Evolutionary conservation across 2,113 vertebrate genomes (phyloP).

Genomic region (Cololabis saira): DNA sequence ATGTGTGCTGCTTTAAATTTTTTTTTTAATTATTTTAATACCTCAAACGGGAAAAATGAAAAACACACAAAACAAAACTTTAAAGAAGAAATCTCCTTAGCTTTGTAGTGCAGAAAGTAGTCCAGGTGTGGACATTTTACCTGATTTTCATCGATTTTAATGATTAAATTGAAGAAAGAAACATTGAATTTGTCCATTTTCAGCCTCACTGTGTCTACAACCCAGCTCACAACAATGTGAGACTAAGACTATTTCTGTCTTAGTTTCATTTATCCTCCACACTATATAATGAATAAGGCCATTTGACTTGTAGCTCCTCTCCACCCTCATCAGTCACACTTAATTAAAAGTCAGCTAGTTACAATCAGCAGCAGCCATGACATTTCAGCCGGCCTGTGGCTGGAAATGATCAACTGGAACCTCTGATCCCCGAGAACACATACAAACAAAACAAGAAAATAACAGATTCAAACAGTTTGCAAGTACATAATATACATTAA

Average conservation of each 20-base stretch:
- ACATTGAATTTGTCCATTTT: constrained; percentile 1
- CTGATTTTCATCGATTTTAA: too few relatives aligned
- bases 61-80: too few relatives aligned
- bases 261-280: not conserved
- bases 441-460: not conserved
- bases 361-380: constrained; percentile 42
- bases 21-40: too few relatives aligned
- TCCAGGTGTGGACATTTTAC: too few relatives aligned
- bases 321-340: constrained; percentile 38
- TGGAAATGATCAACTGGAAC: constrained; percentile 34
- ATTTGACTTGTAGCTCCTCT: constrained; percentile 1
- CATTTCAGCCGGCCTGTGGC: constrained; percentile 69
- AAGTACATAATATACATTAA: constrained; percentile 1
- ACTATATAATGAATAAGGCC: too few relatives aligned
- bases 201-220: not conserved
- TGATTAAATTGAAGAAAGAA: too few relatives aligned
- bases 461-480: constrained; percentile 5
- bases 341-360: constrained; percentile 46
- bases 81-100: too few relatives aligned
- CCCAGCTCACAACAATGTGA: not conserved
- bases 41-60: too few relatives aligned
- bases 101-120: too few relatives aligned
- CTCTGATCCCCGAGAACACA: not conserved
- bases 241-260: not conserved
- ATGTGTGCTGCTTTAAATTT: too few relatives aligned